Evolutionary conservation across 2,888 invertebrate species (phyloP), one percentile per base, ranked within the genome.

Genomic region (Acanthosepion esculentum): DNA sequence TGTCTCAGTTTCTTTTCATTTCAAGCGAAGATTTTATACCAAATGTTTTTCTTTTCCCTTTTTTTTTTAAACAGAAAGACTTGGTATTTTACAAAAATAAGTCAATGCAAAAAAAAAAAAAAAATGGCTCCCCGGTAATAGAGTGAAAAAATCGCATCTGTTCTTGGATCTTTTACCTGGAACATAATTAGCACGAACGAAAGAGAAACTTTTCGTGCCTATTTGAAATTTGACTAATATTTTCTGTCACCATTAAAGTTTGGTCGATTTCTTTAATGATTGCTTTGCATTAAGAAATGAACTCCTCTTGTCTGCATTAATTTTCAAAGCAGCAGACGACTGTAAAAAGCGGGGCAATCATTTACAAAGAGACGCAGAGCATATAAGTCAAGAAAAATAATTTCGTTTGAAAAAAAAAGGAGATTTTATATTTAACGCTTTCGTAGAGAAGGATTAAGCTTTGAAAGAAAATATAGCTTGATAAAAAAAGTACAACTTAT

Each of bases 151-250:
- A 15, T 15, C 15, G 3, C 78, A n/a, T n/a, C 12, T 78, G 8
- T n/a, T 78, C n/a, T 78, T 15, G 8, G 12, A n/a, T 78, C 78
- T 78, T 5, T 78, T 78, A 33, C 78, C 78, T 78, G n/a, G 18
- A n/a, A 12, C n/a, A 15, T n/a, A 15, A 78, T 33, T n/a, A 78
- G n/a, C n/a, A 33, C 33, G n/a, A 33, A 78, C 33, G 78, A 78
- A 78, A 78, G 78, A 78, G 12, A n/a, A 78, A 78, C 15, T 10
- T 78, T 78, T n/a, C 78, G 78, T 78, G 78, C 78, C n/a, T 12
- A n/a, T 78, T n/a, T 33, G 23, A 78, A 78, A 78, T 78, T 78
- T n/a, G 78, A 78, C 78, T 78, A 78, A 78, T 78, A 78, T 78
- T n/a, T 78, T 78, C 33, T 78, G n/a, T 78, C 78, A 78, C 78